phyloP scores from a whole-genome alignment of 2,888 invertebrate species.

The Bellardia bayeri region DNA sequence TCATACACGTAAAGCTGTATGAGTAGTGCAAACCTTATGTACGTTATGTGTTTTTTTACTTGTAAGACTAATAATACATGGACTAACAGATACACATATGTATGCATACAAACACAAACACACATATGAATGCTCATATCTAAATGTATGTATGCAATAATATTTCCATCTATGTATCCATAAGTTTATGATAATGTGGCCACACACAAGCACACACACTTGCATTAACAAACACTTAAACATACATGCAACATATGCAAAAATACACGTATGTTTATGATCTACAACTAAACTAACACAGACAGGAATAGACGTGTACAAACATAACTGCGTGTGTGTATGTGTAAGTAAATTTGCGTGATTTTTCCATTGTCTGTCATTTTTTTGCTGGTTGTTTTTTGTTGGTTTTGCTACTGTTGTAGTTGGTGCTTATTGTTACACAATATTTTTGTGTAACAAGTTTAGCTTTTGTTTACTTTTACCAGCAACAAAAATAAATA shows the following conservation, averaged over 20 bases:
- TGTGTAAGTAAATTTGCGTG: neutral
- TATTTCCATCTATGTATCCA: neutral
- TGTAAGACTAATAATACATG: no score
- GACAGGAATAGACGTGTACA: neutral
- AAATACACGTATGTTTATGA: neutral
- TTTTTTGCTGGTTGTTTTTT: neutral
- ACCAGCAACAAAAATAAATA: slow-evolving; percentile 10
- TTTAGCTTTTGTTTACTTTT: slow-evolving; percentile 7
- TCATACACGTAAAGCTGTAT: no score
- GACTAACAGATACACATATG: no score
- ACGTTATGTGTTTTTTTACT: no score
- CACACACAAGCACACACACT: neutral
- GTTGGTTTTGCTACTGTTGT: neutral
- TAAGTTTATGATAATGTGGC: slow-evolving; percentile 10
- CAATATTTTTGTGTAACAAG: slow-evolving; percentile 17
- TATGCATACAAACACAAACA: neutral
- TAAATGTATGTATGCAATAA: neutral
- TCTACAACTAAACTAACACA: neutral
- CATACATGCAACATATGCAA: neutral
- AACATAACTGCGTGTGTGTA: neutral
- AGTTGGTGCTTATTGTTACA: neutral
- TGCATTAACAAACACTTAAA: slow-evolving; percentile 13
- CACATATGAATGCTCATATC: neutral
- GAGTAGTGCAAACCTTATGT: no score
- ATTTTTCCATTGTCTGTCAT: slow-evolving; percentile 15